Conservation (phyloP, 1,140 invertebrate species). For the Homalodisca vitripennis region DNA sequence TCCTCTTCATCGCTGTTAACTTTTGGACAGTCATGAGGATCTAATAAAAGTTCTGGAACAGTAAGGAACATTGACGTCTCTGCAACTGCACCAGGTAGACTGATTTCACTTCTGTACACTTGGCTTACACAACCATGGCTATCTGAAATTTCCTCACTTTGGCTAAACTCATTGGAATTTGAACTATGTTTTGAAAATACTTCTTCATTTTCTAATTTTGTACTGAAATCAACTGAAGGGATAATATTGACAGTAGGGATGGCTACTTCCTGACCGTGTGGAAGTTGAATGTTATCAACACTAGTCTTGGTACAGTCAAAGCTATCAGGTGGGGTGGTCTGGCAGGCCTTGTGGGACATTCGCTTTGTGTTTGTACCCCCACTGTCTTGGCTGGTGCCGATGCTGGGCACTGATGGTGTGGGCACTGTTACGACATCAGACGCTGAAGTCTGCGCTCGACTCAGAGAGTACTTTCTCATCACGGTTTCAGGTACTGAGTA, state of each 20-base stretch:
- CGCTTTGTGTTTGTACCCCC: not conserved
- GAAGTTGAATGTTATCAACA: not conserved
- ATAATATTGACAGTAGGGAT: conserved; percentile 19
- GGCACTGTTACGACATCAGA: conserved; percentile 26
- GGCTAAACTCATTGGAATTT: not conserved
- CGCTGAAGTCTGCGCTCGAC: conserved; percentile 24
- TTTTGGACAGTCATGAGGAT: not conserved
- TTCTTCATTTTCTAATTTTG: not conserved
- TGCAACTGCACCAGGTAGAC: not conserved
- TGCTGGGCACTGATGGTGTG: conserved; percentile 23
- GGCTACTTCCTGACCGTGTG: not conserved
- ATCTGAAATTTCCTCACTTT: not conserved
- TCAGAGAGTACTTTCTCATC: conserved; percentile 42
- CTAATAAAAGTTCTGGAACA: not conserved
- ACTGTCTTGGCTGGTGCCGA: conserved; percentile 22
- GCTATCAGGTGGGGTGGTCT: conserved; percentile 30
- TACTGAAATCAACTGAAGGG: not conserved
- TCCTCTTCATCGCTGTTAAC: not conserved
- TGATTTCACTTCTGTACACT: conserved; percentile 4
- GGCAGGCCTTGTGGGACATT: conserved; percentile 31
- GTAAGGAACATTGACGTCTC: not conserved
- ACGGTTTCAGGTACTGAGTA: conserved; percentile 44
- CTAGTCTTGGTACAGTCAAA: not conserved
- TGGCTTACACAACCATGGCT: not conserved
- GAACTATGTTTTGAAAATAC: conserved; percentile 13